Base-by-base conservation (phyloP, 1,140 invertebrate genomes). In the Cheumatopsyche charites region DNA sequence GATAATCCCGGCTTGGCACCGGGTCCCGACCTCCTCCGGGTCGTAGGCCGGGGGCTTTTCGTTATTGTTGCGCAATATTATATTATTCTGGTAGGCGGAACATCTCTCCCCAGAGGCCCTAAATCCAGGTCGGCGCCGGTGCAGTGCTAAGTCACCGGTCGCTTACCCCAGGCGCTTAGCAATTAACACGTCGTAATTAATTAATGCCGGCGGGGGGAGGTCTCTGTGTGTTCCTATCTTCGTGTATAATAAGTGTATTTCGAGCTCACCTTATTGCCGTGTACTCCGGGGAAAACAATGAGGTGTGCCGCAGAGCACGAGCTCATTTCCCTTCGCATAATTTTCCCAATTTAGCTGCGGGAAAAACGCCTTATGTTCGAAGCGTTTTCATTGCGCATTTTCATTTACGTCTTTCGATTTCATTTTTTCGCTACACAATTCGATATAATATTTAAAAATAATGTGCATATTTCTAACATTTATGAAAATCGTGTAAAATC, bases 171-270 rank as follows among this genome's bases (percentile, higher is more conserved):
- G 41, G 42, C 42, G 21, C 68, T 42, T 41, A 66, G 71, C 74
- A 73, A 75, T 75, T 75, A 75, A 75, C 74, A 75, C 74, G 74
- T 75, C 74, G 62, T 75, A 73, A 75, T 73, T 75, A 75, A 75
- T 75, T 75, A 75, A 62, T 52, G 26, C 71, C n/a, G 63, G 63
- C 62, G 26, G 9, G 29, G 29, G 29, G 29, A 9, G 3, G 3
- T 36, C 29, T 36, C 29, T 36, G 29, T 36, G 29, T 36, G 3
- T 36, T 9, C 9, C 29, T 36, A 9, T 36, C 3, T 36, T 9
- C 3, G 29, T 36, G 29, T 36, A 36, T 36, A 36, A 36, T 36
- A 36, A 36, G 29, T 36, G 9, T 36, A 36, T 36, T 36, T 36
- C 29, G 23, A 19, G 23, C 68, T 71, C 62, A 75, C 74, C 74